Evolutionary conservation across 2,888 invertebrate species (phyloP).

Genomic region (Coleophora flavipennella): DNA sequence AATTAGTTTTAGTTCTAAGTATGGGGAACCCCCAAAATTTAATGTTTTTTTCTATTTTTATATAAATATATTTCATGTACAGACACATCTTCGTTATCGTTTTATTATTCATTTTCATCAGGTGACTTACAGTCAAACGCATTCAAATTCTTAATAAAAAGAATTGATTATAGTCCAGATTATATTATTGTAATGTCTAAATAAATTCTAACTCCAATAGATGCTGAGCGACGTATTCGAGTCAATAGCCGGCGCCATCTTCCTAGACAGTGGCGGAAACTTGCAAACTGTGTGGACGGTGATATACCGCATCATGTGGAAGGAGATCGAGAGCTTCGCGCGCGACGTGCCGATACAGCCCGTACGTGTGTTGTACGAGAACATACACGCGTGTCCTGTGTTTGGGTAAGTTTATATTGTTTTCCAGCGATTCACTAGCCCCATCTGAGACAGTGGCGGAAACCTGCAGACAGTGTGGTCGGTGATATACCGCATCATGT

Average conservation of each 20-base stretch:
- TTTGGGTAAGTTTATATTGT: slow-evolving; percentile 80
- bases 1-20: too few relatives aligned
- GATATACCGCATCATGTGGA: slow-evolving; percentile 85
- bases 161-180: too few relatives aligned
- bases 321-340: slow-evolving; percentile 88
- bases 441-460: too few relatives aligned
- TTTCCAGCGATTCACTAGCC: too few relatives aligned
- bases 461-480: slow-evolving; percentile 83
- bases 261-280: slow-evolving; percentile 81
- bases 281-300: slow-evolving; percentile 85
- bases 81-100: too few relatives aligned
- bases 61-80: too few relatives aligned
- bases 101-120: too few relatives aligned
- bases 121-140: too few relatives aligned
- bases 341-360: slow-evolving; percentile 90
- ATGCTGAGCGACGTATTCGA: slow-evolving; percentile 95
- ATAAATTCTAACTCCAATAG: slow-evolving; percentile 54
- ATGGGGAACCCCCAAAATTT: too few relatives aligned
- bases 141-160: too few relatives aligned
- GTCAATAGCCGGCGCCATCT: slow-evolving; percentile 92
- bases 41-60: too few relatives aligned
- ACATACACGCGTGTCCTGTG: slow-evolving; percentile 80
- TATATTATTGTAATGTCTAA: too few relatives aligned
- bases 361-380: slow-evolving; percentile 88
- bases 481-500: slow-evolving; percentile 87